phyloP scores from a whole-genome alignment of 2,113 vertebrate species.

The Ciconia stormi region DNA sequence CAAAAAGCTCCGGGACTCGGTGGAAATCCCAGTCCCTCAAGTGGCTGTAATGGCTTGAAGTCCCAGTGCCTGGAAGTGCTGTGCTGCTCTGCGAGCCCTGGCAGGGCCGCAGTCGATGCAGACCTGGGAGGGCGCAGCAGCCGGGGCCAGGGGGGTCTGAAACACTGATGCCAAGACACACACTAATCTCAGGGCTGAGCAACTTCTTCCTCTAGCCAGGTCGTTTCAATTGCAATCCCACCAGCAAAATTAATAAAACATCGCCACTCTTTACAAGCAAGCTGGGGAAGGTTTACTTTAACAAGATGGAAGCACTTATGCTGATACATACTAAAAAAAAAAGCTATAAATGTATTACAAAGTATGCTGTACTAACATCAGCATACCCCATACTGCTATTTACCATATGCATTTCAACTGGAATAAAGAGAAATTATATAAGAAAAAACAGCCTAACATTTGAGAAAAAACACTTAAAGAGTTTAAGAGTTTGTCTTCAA shows the following conservation, averaged over 20 bases:
- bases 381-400: rapidly evolving
- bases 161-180: rapidly evolving
- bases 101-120: background rate
- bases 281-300: background rate
- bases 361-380: background rate
- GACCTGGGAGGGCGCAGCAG: background rate
- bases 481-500: background rate
- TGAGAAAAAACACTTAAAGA: background rate
- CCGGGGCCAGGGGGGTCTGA: rapidly evolving
- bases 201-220: background rate
- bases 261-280: rapidly evolving
- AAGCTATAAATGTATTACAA: background rate
- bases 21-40: background rate
- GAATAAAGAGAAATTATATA: background rate
- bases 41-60: background rate
- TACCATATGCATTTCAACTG: background rate
- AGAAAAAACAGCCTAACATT: background rate
- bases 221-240: background rate
- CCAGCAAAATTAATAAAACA: background rate
- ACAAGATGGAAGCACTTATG: background rate
- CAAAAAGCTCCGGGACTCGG: background rate
- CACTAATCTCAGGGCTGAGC: background rate
- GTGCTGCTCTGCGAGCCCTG: background rate
- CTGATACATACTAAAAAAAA: background rate
- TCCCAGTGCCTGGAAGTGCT: background rate